Evolutionary conservation across 2,113 vertebrate genomes (phyloP).

Genomic region (Urocolius indicus): DNA sequence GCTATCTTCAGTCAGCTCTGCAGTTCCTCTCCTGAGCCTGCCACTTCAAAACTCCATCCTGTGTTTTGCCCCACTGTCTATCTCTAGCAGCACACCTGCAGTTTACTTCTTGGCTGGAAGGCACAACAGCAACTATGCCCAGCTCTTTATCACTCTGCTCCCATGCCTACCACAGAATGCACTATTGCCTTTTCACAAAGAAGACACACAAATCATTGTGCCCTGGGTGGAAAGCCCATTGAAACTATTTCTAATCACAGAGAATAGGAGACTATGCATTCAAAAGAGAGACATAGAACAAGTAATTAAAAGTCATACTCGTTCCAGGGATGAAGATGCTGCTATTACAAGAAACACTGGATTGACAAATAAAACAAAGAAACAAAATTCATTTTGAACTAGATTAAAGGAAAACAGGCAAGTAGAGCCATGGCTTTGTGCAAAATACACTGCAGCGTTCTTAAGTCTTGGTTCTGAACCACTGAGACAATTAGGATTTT

Average conservation of each 20-base stretch:
- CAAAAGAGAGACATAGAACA: not conserved
- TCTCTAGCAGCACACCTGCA: not conserved
- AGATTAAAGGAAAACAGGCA: not conserved
- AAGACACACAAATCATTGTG: not conserved
- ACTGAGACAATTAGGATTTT: not conserved
- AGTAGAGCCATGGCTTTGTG: not conserved
- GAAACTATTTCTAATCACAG: rapidly evolving
- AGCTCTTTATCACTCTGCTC: not conserved
- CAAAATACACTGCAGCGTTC: not conserved
- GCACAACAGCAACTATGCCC: not conserved
- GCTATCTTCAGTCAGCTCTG: not conserved
- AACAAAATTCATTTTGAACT: not conserved
- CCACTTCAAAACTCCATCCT: not conserved
- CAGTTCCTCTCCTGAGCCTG: not conserved
- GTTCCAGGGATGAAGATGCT: not conserved
- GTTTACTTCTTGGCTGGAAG: not conserved
- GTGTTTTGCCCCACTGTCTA: rapidly evolving
- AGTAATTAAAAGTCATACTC: not conserved
- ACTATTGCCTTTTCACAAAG: not conserved
- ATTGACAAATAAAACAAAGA: not conserved
- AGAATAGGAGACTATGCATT: slow-evolving; percentile 8
- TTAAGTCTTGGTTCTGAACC: not conserved
- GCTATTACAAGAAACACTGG: not conserved
- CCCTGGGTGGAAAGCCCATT: not conserved
- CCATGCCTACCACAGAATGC: not conserved